Evolutionary conservation across 2,113 vertebrate species (phyloP).

Genomic region (Physeter macrocephalus): DNA sequence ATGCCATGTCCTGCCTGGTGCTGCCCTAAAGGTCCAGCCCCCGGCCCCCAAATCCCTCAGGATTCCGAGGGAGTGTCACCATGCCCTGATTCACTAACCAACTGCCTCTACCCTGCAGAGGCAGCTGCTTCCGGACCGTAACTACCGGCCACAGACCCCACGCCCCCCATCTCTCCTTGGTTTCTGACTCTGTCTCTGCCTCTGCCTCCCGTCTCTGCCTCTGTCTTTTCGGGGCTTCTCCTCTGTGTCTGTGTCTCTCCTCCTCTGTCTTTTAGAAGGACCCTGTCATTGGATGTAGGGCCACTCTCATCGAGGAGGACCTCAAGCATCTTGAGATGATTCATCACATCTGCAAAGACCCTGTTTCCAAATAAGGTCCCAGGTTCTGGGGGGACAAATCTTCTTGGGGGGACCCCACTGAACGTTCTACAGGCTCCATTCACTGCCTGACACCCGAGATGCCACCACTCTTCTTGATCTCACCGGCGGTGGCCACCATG

Average conservation of each 20-base stretch:
- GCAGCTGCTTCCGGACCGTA: rapidly evolving
- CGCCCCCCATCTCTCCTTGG: rapidly evolving
- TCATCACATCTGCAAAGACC: not conserved
- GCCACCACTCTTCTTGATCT: no score
- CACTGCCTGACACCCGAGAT: no score
- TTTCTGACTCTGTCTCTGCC: not conserved
- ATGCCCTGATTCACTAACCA: not conserved
- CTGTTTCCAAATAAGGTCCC: not conserved
- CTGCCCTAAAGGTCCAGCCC: not conserved
- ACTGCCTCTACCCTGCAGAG: rapidly evolving
- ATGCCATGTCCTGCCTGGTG: not conserved
- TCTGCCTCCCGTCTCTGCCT: rapidly evolving
- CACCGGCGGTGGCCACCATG: no score
- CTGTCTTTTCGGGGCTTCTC: rapidly evolving
- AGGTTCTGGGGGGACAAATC: no score
- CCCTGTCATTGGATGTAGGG: rapidly evolving
- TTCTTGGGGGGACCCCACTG: not conserved
- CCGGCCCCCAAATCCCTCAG: not conserved
- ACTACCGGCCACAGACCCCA: rapidly evolving
- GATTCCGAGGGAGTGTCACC: rapidly evolving
- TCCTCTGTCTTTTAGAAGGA: not conserved
- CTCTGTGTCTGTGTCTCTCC: not conserved
- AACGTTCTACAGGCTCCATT: no score
- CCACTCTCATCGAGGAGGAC: not conserved
- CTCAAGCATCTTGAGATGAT: no score